Base-by-base conservation (phyloP, 2,113 vertebrate genomes). In the Anhinga rufa region DNA sequence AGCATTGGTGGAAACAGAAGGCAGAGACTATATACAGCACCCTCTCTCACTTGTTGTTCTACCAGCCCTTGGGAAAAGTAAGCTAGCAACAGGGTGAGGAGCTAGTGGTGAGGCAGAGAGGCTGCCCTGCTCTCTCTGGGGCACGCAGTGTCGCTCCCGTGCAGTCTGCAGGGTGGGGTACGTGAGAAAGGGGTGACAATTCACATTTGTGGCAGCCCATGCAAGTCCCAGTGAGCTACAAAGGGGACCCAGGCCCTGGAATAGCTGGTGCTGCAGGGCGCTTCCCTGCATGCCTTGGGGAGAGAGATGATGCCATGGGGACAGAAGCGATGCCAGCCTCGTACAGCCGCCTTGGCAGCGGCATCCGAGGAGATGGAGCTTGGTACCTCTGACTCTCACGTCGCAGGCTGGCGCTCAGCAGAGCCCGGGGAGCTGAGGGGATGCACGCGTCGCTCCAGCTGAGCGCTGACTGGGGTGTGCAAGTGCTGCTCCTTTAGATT, bases 241-340 rank as follows among this genome's bases (percentile, higher is more conserved):
- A 15, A 38, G 52, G n/a, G 36, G n/a, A 17, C 14, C 0, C 1
- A 1, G 2, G 16, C 21, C n/a, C 38, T 11, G 58, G 31, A 12
- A 34, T 0, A 34, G 58, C 29, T 3, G 36, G 13, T 6, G 29
- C 42, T 52, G 61, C 38, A 62, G 75, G 57, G 64, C 64, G 62
- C 32, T 34, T 17, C 46, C 48, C 86, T 42, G 52, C 40, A 6
- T 10, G 4, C 25, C 25, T 2, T 0, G 3, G 64, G 70, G 38
- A 68, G 21, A 32, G 44, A 29, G 60, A 1, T 5, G n/a, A 8
- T 51, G 29, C 71, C 7, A 3, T 3, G 71, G 62, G 80, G 65
- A 40, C 38, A 32, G 38, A 26, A 38, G 24, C 2, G 55, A 32
- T 8, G 5, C 17, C 48, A 17, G 22, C 38, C 32, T 26, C 66